These are phyloP conservation scores for Rousettus madagascariensis DNA, from an alignment of 2,797 vertebrate genomes.

Conservation along the genomic window DNA sequence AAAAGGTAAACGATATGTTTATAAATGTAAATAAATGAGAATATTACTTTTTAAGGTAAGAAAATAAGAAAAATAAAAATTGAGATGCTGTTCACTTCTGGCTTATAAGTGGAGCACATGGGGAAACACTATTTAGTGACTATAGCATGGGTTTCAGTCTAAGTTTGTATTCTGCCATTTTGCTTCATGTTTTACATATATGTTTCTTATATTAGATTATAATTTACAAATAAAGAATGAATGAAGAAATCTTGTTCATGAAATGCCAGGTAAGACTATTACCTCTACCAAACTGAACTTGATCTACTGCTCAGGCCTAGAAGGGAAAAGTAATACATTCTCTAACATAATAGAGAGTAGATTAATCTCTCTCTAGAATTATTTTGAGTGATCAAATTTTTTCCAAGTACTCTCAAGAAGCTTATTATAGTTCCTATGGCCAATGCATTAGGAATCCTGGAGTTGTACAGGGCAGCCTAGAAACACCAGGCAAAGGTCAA, in stretches of 20 bases:
- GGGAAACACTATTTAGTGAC: neutral
- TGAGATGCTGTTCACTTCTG: neutral
- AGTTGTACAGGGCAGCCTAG: neutral
- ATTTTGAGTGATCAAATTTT: neutral
- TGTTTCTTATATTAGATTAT: neutral
- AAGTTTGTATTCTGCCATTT: neutral
- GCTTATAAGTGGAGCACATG: rapidly evolving
- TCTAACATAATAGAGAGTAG: neutral
- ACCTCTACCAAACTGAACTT: neutral
- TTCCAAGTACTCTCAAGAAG: neutral
- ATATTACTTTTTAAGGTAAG: neutral
- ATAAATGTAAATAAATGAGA: neutral
- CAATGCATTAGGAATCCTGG: neutral
- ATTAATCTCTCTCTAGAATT: neutral
- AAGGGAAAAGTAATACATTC: neutral
- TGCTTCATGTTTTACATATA: neutral
- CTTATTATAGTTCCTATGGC: neutral
- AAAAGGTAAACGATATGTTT: neutral
- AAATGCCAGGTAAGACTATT: neutral
- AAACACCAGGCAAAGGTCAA: neutral
- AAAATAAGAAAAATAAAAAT: neutral
- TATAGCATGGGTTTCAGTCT: neutral
- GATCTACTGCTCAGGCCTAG: neutral
- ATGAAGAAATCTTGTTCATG: neutral
- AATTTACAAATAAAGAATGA: neutral